Conservation (phyloP, 1,140 invertebrate genomes). For the Galleria mellonella region DNA sequence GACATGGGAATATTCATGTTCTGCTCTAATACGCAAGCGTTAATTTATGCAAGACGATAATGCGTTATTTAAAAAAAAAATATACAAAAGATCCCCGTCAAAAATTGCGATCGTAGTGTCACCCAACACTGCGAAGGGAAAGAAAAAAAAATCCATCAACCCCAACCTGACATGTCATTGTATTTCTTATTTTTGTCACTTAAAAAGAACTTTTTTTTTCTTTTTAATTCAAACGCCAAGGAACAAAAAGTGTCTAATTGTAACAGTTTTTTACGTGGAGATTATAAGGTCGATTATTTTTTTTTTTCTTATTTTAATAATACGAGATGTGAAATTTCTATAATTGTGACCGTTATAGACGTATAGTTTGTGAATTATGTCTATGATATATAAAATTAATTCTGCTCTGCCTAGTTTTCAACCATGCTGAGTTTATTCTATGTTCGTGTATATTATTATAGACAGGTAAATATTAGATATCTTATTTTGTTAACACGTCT, state of each 20-base stretch:
- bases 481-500: too few relatives aligned
- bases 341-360: neutral
- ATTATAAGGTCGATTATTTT: slow-evolving; percentile 70
- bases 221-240: slow-evolving; percentile 37
- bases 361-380: slow-evolving; percentile 39
- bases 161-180: slow-evolving; percentile 67
- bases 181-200: slow-evolving; percentile 66
- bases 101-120: slow-evolving; percentile 63
- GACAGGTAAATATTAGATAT: too few relatives aligned
- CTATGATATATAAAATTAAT: too few relatives aligned
- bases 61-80: slow-evolving; percentile 39
- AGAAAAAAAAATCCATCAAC: slow-evolving; percentile 41
- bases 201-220: slow-evolving; percentile 52
- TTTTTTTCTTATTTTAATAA: slow-evolving; percentile 51
- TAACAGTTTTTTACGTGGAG: slow-evolving; percentile 63
- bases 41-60: slow-evolving; percentile 71
- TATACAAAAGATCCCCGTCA: slow-evolving; percentile 56
- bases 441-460: too few relatives aligned
- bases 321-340: slow-evolving; percentile 1
- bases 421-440: too few relatives aligned
- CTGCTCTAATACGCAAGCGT: slow-evolving; percentile 34
- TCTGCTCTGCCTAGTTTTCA: too few relatives aligned
- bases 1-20: slow-evolving; percentile 68
- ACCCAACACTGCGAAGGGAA: slow-evolving; percentile 52
- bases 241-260: slow-evolving; percentile 72